Evolutionary conservation across 2,888 invertebrate species (phyloP).

Genomic region (Nesidiocoris tenuis): DNA sequence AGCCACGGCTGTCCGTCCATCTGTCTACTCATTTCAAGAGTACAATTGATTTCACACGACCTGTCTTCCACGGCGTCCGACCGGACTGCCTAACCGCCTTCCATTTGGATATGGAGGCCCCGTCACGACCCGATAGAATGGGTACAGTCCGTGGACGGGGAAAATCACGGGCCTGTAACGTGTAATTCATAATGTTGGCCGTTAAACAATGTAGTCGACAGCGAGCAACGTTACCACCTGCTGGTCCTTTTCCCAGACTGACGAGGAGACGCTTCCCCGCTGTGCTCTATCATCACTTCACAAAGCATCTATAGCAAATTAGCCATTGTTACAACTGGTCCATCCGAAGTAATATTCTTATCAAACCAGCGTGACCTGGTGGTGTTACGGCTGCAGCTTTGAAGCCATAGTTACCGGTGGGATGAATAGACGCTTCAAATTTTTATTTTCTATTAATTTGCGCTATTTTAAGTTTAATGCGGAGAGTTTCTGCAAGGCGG

Average conservation of each 20-base stretch:
- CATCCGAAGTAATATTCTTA: too few relatives aligned
- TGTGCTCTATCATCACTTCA: slow-evolving; percentile 34
- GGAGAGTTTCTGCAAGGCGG: too few relatives aligned
- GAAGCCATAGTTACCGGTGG: too few relatives aligned
- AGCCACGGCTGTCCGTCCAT: slow-evolving; percentile 40
- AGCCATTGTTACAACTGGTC: slow-evolving; percentile 36
- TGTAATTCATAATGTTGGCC: slow-evolving; percentile 40
- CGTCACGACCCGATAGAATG: slow-evolving; percentile 12
- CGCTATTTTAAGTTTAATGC: too few relatives aligned
- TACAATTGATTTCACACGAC: slow-evolving; percentile 42
- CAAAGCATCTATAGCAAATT: slow-evolving; percentile 29
- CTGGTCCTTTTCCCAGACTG: slow-evolving; percentile 26
- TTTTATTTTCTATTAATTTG: too few relatives aligned
- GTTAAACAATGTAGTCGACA: slow-evolving; percentile 32
- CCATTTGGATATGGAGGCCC: slow-evolving; percentile 34
- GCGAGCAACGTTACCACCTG: slow-evolving; percentile 28
- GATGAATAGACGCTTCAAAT: too few relatives aligned
- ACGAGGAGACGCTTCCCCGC: slow-evolving; percentile 15
- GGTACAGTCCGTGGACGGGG: background rate
- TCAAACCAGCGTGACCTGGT: background rate
- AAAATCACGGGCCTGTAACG: slow-evolving; percentile 26
- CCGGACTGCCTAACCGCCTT: slow-evolving; percentile 33
- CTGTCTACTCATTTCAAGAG: slow-evolving; percentile 41
- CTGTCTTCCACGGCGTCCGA: slow-evolving; percentile 37
- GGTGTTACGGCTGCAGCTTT: too few relatives aligned